phyloP scores from a whole-genome alignment of 1,140 invertebrate genomes.

The Ceratina japonica region DNA sequence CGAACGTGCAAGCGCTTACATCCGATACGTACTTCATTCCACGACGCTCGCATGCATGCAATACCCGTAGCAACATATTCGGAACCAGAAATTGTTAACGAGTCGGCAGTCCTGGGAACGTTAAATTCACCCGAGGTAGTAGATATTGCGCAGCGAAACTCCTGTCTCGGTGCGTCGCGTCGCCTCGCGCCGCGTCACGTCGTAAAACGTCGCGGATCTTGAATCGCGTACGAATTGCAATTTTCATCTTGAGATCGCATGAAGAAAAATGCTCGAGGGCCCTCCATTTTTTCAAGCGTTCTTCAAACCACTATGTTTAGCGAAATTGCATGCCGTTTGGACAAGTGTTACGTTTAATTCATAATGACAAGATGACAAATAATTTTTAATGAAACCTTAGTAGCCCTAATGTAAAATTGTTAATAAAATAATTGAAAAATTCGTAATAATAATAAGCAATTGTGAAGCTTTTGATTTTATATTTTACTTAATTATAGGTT shows the following conservation, averaged over 20 bases:
- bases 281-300: neutral
- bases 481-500: no score
- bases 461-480: no score
- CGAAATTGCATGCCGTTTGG: neutral
- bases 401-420: no score
- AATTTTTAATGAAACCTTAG: no score
- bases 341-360: no score
- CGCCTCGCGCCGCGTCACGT: no score
- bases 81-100: conserved; percentile 26
- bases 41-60: neutral
- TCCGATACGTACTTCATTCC: conserved; percentile 8
- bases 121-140: neutral
- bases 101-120: neutral
- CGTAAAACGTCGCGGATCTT: no score
- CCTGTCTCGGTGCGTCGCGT: no score
- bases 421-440: no score
- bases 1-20: neutral
- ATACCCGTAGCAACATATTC: neutral
- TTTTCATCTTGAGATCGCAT: neutral
- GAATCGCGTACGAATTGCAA: no score
- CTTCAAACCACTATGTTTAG: neutral
- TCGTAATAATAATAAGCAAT: no score
- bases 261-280: neutral
- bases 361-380: no score
- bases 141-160: neutral